These are phyloP conservation scores for Tinea trinotella DNA, from an alignment of 2,888 invertebrate genomes.

Conservation along the genomic window DNA sequence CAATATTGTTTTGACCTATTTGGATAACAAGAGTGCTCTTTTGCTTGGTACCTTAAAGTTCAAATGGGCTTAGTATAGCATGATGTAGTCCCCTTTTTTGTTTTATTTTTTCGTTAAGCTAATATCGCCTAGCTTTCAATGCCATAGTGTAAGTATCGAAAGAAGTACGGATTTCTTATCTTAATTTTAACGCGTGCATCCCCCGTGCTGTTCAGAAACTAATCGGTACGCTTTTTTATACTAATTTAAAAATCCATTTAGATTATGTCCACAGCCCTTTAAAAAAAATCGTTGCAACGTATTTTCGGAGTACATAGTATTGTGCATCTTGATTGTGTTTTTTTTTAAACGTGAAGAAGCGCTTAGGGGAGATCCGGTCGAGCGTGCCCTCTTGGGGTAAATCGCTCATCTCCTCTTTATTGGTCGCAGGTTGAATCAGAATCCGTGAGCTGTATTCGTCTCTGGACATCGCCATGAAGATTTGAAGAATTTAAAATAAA, in stretches of 20 bases:
- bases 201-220: slow-evolving; percentile 51
- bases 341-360: slow-evolving; percentile 48
- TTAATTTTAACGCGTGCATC: slow-evolving; percentile 66
- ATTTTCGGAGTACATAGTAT: slow-evolving; percentile 49
- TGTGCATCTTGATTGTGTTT: slow-evolving; percentile 60
- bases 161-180: slow-evolving; percentile 24
- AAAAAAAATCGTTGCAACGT: slow-evolving; percentile 51
- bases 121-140: background rate
- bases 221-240: slow-evolving; percentile 29
- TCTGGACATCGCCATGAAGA: too few species aligned
- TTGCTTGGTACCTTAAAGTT: too few species aligned
- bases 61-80: slow-evolving; percentile 52
- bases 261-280: slow-evolving; percentile 70
- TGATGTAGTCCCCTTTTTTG: slow-evolving; percentile 47
- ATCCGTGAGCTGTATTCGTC: slow-evolving; percentile 43
- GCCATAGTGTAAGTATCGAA: slow-evolving; percentile 51
- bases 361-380: slow-evolving; percentile 12
- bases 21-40: too few species aligned
- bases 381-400: background rate
- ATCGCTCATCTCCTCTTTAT: background rate
- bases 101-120: slow-evolving; percentile 30
- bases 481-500: background rate
- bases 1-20: too few species aligned
- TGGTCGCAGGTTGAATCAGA: slow-evolving; percentile 65
- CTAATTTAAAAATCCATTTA: slow-evolving; percentile 32